Evolutionary conservation across 2,113 vertebrate genomes (phyloP).

Genomic region (Lepisosteus oculatus): DNA sequence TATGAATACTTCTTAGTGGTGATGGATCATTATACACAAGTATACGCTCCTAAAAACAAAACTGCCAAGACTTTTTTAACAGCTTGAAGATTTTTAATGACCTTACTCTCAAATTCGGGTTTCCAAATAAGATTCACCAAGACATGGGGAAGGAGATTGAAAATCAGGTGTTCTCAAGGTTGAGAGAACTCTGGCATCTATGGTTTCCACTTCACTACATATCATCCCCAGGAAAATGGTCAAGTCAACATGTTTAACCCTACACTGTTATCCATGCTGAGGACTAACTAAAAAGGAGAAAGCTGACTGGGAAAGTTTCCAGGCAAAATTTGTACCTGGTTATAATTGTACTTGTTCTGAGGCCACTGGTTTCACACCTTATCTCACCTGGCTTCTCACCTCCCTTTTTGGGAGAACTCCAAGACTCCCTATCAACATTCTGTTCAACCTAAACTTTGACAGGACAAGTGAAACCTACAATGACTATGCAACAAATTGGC

Average conservation of each 20-base stretch:
- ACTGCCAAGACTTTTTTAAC: slow-evolving; percentile 1
- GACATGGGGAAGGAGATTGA: slow-evolving; percentile 13
- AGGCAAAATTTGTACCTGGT: slow-evolving; percentile 4
- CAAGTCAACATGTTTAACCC: slow-evolving; percentile 4
- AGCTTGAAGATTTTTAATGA: slow-evolving; percentile 9
- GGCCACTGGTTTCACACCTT: background rate
- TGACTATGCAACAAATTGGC: slow-evolving; percentile 7
- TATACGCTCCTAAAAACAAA: background rate
- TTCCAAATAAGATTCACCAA: slow-evolving; percentile 9
- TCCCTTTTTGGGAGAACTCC: background rate
- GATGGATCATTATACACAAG: slow-evolving; percentile 5
- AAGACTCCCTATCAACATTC: background rate
- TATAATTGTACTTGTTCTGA: slow-evolving; percentile 14
- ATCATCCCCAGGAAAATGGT: slow-evolving; percentile 12
- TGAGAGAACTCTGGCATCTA: background rate
- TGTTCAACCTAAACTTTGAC: background rate
- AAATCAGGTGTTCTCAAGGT: slow-evolving; percentile 8
- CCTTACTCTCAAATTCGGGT: slow-evolving; percentile 16
- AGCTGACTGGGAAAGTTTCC: background rate
- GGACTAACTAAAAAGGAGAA: background rate
- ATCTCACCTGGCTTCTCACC: background rate
- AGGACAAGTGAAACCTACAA: background rate
- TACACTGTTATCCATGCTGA: background rate
- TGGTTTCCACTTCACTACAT: slow-evolving; percentile 1
- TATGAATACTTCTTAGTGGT: slow-evolving; percentile 10